These are phyloP conservation scores for Macrosteles quadrilineatus DNA, from an alignment of 1,140 invertebrate species.

Conservation along the genomic window DNA sequence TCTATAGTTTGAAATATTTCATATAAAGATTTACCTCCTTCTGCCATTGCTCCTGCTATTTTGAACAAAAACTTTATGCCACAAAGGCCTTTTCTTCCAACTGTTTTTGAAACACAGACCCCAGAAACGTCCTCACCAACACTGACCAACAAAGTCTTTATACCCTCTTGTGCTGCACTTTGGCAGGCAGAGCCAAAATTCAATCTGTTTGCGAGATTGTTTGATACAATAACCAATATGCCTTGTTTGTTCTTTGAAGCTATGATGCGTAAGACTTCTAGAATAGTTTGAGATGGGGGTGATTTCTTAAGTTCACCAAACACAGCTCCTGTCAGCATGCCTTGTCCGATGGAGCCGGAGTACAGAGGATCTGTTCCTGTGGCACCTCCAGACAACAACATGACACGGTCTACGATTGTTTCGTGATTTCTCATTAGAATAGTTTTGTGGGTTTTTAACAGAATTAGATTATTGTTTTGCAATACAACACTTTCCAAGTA, in stretches of 20 bases:
- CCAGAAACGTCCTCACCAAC: constrained; percentile 54
- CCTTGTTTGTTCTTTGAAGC: constrained; percentile 45
- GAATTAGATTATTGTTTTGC: not conserved
- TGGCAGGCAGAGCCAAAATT: constrained; percentile 64
- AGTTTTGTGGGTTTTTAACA: not conserved
- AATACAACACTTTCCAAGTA: constrained; percentile 3
- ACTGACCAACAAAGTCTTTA: constrained; percentile 48
- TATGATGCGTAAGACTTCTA: not conserved
- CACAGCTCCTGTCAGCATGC: constrained; percentile 5
- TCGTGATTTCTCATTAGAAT: not conserved
- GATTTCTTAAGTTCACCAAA: not conserved
- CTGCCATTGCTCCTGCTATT: constrained; percentile 69
- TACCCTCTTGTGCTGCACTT: constrained; percentile 52
- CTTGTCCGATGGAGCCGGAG: not conserved
- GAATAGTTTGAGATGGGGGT: not conserved
- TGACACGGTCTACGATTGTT: not conserved
- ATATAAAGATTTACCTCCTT: constrained; percentile 56
- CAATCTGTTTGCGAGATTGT: constrained; percentile 65
- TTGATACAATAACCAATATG: constrained; percentile 60
- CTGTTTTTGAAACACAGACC: constrained; percentile 47
- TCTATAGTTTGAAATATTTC: constrained; percentile 49
- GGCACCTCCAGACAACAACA: not conserved
- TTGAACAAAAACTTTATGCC: constrained; percentile 64
- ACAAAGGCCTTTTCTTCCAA: constrained; percentile 58
- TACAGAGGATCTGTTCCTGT: not conserved